These are phyloP conservation scores for Drosophila tsacasi DNA, from an alignment of 1,140 invertebrate species.

Conservation along the genomic window DNA sequence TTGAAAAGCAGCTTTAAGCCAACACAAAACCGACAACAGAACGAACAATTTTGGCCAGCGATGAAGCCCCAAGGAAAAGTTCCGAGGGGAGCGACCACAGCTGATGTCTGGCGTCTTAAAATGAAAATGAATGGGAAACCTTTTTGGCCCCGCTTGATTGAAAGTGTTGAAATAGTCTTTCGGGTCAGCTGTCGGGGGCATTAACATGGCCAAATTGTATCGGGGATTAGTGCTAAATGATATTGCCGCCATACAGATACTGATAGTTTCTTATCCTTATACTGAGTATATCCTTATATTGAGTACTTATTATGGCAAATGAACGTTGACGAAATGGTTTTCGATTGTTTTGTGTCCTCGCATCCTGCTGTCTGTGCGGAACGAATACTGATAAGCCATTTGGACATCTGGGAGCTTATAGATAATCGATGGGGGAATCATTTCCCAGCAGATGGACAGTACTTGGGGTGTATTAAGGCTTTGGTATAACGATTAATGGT, in stretches of 20 bases:
- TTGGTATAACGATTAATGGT: conserved; percentile 35
- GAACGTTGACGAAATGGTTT: conserved; percentile 52
- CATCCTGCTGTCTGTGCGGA: conserved; percentile 13
- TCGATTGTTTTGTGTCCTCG: conserved; percentile 26
- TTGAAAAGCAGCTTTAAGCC: conserved; percentile 57
- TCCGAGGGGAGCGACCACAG: conserved; percentile 25
- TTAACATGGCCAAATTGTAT: conserved; percentile 56
- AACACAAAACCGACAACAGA: conserved; percentile 31
- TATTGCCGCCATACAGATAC: conserved; percentile 48
- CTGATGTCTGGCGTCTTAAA: conserved; percentile 58
- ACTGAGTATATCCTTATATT: background rate
- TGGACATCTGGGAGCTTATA: conserved; percentile 31
- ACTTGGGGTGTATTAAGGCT: conserved; percentile 13
- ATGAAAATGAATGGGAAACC: conserved; percentile 64
- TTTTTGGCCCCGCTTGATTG: conserved; percentile 56
- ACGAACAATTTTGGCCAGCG: conserved; percentile 44
- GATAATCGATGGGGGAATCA: conserved; percentile 47
- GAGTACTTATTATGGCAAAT: conserved; percentile 46
- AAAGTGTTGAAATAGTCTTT: conserved; percentile 63
- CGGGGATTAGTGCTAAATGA: conserved; percentile 54
- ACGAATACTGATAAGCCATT: conserved; percentile 44
- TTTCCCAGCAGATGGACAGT: conserved; percentile 12
- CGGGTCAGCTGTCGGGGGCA: conserved; percentile 53
- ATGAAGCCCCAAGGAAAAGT: conserved; percentile 38
- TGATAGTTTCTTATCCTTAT: conserved; percentile 43